These are phyloP conservation scores for Parasteatoda lunata DNA, from an alignment of 2,888 invertebrate genomes.

Conservation along the genomic window DNA sequence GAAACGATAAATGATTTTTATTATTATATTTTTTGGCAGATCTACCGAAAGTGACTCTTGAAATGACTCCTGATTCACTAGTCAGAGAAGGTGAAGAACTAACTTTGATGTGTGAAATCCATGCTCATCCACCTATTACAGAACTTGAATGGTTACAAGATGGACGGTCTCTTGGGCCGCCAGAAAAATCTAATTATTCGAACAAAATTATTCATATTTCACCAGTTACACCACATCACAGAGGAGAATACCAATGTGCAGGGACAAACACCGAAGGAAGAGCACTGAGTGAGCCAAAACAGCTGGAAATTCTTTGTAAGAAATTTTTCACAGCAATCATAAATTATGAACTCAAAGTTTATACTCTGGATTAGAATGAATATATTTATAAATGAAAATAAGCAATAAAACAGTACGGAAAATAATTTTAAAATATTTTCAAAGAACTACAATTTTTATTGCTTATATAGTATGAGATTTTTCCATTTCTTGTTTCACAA, in stretches of 20 bases:
- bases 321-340: neutral
- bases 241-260: slow-evolving; percentile 60
- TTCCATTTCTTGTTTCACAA: no score
- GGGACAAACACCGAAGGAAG: slow-evolving; percentile 62
- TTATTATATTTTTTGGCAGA: slow-evolving; percentile 7
- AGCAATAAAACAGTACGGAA: no score
- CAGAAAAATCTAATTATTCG: slow-evolving; percentile 32
- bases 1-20: neutral
- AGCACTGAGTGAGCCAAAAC: slow-evolving; percentile 46
- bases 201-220: slow-evolving; percentile 42
- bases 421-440: no score
- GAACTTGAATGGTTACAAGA: slow-evolving; percentile 70
- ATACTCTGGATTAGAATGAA: no score
- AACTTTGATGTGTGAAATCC: slow-evolving; percentile 69
- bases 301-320: slow-evolving; percentile 62
- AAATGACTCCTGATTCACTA: slow-evolving; percentile 27
- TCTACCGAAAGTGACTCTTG: slow-evolving; percentile 23
- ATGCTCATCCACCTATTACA: slow-evolving; percentile 69
- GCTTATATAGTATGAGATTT: no score
- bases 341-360: no score
- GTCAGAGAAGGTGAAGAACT: slow-evolving; percentile 70
- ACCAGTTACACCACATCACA: slow-evolving; percentile 47
- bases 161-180: slow-evolving; percentile 62
- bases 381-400: no score
- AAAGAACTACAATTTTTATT: no score